phyloP scores from a whole-genome alignment of 2,797 vertebrate genomes.

The Philypnodon macrostomus region DNA sequence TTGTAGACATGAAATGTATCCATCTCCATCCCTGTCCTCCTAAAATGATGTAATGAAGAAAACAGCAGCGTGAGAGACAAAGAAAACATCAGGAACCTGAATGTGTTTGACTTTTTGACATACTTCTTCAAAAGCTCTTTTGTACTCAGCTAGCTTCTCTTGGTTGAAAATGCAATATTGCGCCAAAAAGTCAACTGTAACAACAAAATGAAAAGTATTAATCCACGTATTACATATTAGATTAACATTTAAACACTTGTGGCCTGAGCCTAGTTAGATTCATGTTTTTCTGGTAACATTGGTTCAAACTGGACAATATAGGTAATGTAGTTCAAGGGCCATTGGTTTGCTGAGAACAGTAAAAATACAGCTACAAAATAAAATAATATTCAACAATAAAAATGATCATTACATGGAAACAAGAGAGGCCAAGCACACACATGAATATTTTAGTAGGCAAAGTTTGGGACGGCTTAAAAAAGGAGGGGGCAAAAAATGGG shows the following conservation, averaged over 20 bases:
- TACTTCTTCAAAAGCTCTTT: conserved; percentile 91
- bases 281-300: too few relatives aligned
- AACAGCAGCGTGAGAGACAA: conserved; percentile 14
- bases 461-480: conserved; percentile 37
- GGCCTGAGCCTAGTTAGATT: too few relatives aligned
- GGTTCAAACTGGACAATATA: too few relatives aligned
- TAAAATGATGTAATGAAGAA: background rate
- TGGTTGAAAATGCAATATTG: conserved; percentile 90
- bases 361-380: too few relatives aligned
- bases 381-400: conserved; percentile 15
- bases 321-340: too few relatives aligned
- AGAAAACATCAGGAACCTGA: conserved; percentile 43
- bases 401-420: conserved; percentile 2
- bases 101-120: conserved; percentile 79
- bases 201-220: conserved; percentile 44
- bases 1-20: conserved; percentile 75
- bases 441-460: conserved; percentile 64
- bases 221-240: too few relatives aligned
- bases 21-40: conserved; percentile 74
- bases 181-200: conserved; percentile 91
- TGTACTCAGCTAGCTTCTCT: conserved; percentile 88
- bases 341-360: too few relatives aligned
- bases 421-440: conserved; percentile 28
- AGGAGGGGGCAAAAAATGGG: conserved; percentile 28
- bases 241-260: too few relatives aligned